A percentile compares a stretch with the other conserved stretches of the same genome.
phyloP scores from a whole-genome alignment of 2,797 vertebrate genomes.

The Anomalospiza imberbis region DNA sequence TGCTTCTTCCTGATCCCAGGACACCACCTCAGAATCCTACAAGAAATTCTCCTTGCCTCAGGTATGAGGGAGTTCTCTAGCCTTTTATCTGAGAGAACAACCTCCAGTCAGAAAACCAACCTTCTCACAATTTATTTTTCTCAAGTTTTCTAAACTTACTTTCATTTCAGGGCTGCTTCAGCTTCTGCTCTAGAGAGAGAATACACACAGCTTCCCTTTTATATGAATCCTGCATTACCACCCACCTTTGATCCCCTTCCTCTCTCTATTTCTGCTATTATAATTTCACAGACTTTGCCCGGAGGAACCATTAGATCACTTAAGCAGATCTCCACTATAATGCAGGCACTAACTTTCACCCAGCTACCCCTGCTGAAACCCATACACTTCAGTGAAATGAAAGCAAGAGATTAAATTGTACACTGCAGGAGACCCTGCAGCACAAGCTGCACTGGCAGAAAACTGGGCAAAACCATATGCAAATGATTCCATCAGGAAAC shows the following conservation, averaged over 20 bases:
- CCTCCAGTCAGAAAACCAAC: neutral
- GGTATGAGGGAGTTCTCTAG: neutral
- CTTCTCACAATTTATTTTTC: neutral
- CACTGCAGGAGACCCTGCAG: neutral
- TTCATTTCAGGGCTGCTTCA: neutral
- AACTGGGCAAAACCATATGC: neutral
- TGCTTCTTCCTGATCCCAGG: neutral
- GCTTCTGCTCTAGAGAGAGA: neutral
- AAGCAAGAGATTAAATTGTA: neutral
- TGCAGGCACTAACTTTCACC: neutral
- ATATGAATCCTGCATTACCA: neutral
- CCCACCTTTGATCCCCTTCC: neutral
- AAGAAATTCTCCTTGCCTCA: neutral
- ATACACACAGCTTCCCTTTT: neutral
- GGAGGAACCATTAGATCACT: neutral
- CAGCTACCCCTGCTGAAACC: neutral
- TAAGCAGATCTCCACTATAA: neutral
- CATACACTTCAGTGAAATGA: neutral
- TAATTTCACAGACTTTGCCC: neutral
- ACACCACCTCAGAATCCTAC: neutral
- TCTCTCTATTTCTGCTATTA: neutral
- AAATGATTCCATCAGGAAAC: neutral
- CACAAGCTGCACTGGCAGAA: neutral
- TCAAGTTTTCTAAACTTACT: neutral
- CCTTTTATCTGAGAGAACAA: neutral